Base-by-base conservation (phyloP, 2,888 invertebrate species). In the Hypomecis punctinalis region DNA sequence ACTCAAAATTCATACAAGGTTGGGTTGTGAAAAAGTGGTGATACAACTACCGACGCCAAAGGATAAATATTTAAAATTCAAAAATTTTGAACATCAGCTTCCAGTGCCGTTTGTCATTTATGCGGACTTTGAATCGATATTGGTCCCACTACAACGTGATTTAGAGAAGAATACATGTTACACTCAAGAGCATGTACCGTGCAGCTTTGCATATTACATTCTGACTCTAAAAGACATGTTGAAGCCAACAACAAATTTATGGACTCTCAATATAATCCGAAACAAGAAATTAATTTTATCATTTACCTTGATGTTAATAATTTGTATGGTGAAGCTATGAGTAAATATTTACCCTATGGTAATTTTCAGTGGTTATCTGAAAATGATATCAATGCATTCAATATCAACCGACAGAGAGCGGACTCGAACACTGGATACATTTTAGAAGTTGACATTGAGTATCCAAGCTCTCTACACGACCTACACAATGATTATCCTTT, bases 361-460 rank as follows among this genome's bases (percentile, higher is more conserved):
- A 46, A 65, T 9, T 65, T 65, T 11, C n/a, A 10, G 11, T 61
- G 61, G 37, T 35, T 65, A 37, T 10, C 52, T 0, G 13, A 52
- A 63, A 45, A 39, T 74, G 42, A 66, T 52, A 54, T 57, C 23
- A 54, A 47, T 64, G 9, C 63, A 40, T 68, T 67, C 45, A 49
- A 69, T 23, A 49, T 72, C 5, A 11, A 11, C 9, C 10, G 5
- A n/a, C 43, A 43, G n/a, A 9, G 10, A 55, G 36, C 46, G 10
- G 49, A 58, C 8, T 42, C 58, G 35, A 61, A 70, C 0, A 45
- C 53, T 6, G 70, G 73, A 5, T 74, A 70, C 48, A 71, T 75
- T 53, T 56, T 76, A 35, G 83, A 84, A 73, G 79, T 78, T 0
- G 80, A 82, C 67, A 47, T 80, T 8, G 66, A 62, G 48, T 78